Evolutionary conservation across 2,797 vertebrate species (phyloP).

Genomic region (Pelodytes ibericus): DNA sequence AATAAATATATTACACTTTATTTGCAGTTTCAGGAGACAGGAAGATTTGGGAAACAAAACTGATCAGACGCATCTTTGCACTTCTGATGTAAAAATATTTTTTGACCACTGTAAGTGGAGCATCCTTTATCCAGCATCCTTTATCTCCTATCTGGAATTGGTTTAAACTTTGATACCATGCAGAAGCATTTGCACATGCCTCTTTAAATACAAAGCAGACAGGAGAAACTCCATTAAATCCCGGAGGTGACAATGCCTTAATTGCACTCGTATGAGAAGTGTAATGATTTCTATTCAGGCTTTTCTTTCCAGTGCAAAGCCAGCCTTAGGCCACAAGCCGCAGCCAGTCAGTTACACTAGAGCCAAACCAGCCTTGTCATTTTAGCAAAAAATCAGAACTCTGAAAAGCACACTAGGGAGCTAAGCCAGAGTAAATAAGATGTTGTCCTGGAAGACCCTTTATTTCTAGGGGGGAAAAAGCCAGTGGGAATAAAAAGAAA

Average conservation of each 20-base stretch:
- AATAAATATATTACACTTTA: too few relatives aligned
- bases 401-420: constrained; percentile 9
- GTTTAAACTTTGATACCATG: too few relatives aligned
- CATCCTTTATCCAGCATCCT: too few relatives aligned
- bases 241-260: background rate
- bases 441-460: background rate
- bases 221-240: background rate
- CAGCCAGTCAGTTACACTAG: background rate
- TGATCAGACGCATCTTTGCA: too few relatives aligned
- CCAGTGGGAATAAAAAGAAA: background rate
- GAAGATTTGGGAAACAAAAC: too few relatives aligned
- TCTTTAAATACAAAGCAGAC: background rate
- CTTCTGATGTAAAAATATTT: too few relatives aligned
- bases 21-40: too few relatives aligned
- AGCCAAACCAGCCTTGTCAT: background rate
- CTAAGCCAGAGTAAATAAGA: background rate
- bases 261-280: background rate
- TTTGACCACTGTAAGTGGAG: too few relatives aligned
- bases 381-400: constrained; percentile 8
- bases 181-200: background rate
- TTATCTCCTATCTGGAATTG: too few relatives aligned
- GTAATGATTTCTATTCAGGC: background rate
- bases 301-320: background rate
- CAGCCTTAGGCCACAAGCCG: background rate
- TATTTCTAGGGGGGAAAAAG: background rate